phyloP scores from a whole-genome alignment of 2,113 vertebrate species.

The Columbina picui region DNA sequence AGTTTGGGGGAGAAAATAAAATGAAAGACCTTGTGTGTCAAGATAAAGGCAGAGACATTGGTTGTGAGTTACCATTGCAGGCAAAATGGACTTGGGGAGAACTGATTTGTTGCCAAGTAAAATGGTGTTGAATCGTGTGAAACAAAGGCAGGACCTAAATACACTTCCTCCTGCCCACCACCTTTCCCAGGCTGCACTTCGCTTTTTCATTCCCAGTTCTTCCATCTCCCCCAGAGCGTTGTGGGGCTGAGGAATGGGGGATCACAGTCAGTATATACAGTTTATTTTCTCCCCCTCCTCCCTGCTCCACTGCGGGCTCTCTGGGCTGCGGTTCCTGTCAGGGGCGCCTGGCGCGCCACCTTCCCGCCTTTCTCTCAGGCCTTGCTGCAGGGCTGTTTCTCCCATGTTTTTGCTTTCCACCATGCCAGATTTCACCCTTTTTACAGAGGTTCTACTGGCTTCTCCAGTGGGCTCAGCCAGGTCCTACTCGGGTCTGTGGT shows the following conservation, averaged over 20 bases:
- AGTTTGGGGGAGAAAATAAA: neutral
- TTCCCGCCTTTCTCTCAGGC: neutral
- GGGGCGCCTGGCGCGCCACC: neutral
- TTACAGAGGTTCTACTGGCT: neutral
- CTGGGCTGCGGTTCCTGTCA: neutral
- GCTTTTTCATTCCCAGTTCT: neutral
- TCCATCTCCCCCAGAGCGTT: fast-evolving
- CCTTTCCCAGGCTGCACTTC: neutral
- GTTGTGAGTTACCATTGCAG: neutral
- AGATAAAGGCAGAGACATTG: neutral
- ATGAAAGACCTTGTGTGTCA: neutral
- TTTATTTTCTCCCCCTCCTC: neutral
- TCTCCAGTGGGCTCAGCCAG: fast-evolving
- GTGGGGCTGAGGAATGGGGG: neutral
- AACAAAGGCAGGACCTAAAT: neutral
- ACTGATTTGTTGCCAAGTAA: neutral
- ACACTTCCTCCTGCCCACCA: neutral
- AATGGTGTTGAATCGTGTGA: fast-evolving
- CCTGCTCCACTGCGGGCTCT: neutral
- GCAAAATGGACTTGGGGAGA: neutral
- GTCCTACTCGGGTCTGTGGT: neutral
- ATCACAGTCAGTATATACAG: neutral
- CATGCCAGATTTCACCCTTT: neutral
- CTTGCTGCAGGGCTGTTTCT: neutral
- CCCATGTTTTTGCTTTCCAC: fast-evolving